These are phyloP conservation scores for Eunapius fragilis DNA, from an alignment of 37 sponge, comb jelly and placozoan genomes.

Conservation along the genomic window DNA sequence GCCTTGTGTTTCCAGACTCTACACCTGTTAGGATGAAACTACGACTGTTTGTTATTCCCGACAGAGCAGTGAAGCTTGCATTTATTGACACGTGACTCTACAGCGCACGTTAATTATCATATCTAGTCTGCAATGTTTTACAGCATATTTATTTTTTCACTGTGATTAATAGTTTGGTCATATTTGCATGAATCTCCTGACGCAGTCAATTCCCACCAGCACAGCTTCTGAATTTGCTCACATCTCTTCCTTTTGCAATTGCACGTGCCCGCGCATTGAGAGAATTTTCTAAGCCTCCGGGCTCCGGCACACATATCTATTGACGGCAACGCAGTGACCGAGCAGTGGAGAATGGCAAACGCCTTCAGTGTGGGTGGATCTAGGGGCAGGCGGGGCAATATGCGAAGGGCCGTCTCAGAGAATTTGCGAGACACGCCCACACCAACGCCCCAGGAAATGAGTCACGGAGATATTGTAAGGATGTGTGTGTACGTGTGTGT, in stretches of 20 bases:
- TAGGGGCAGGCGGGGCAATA: neutral
- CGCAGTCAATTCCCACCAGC: neutral
- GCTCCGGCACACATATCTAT: too few species aligned
- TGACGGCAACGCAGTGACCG: too few species aligned
- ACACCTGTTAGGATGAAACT: constrained; percentile 16
- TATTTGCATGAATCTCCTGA: neutral
- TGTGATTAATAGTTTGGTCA: neutral
- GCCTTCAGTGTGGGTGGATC: neutral
- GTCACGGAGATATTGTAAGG: neutral
- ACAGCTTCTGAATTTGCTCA: neutral
- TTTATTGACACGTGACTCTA: neutral
- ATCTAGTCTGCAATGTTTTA: too few species aligned
- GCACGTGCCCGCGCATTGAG: neutral
- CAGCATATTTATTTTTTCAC: too few species aligned
- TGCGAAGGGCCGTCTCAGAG: neutral
- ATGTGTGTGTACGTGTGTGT: neutral
- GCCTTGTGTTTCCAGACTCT: constrained; percentile 15
- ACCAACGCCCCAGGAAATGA: neutral
- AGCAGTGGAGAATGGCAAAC: neutral
- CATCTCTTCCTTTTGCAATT: neutral
- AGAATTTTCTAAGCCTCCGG: too few species aligned
- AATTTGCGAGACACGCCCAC: neutral
- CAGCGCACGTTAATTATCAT: too few species aligned
- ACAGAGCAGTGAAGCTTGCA: constrained; percentile 20
- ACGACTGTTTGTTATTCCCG: constrained; percentile 42